Percentiles rank a stretch among this genome's conserved stretches.
phyloP scores from a whole-genome alignment of 1,140 invertebrate genomes.

The Caerostris darwini region DNA sequence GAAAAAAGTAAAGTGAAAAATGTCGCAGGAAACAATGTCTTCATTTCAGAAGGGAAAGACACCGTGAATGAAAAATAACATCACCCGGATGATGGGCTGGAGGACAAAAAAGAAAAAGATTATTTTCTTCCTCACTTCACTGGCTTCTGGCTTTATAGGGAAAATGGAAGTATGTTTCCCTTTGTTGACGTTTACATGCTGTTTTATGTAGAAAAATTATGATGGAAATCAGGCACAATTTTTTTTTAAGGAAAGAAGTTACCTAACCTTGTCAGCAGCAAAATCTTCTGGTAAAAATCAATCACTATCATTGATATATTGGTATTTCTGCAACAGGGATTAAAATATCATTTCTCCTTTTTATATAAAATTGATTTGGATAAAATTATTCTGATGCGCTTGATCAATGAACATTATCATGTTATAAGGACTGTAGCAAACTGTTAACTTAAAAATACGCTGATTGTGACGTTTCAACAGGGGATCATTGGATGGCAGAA shows the following conservation, averaged over 20 bases:
- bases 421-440: no score
- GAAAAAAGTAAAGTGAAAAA: slow-evolving; percentile 5
- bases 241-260: neutral
- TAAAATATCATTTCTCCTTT: no score
- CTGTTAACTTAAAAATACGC: no score
- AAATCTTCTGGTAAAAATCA: neutral
- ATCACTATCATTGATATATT: no score
- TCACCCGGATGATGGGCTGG: neutral
- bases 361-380: no score
- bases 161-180: neutral
- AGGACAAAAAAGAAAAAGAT: neutral
- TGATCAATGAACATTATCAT: no score
- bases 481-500: no score
- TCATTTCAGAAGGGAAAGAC: neutral
- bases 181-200: neutral
- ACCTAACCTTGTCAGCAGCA: neutral
- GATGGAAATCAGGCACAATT: neutral
- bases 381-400: no score
- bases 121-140: neutral
- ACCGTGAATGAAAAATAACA: slow-evolving; percentile 1
- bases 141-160: neutral
- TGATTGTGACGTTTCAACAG: no score
- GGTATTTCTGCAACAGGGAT: no score
- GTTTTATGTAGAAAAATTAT: neutral
- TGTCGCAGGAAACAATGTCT: neutral